Conservation (phyloP, 2,888 invertebrate genomes). For the Camptogramma bilineatum region DNA sequence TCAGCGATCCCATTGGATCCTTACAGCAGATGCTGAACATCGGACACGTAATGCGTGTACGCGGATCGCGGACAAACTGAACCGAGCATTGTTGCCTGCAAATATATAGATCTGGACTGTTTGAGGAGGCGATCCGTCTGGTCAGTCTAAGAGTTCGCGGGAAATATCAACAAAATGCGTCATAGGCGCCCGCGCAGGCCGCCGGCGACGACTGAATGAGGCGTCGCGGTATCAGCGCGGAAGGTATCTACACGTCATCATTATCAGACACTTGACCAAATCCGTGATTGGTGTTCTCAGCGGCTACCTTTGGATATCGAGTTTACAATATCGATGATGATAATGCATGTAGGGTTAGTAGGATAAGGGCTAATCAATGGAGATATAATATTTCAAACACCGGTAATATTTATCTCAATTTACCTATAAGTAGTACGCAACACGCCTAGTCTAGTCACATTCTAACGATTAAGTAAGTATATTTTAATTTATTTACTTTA, state of each 20-base stretch:
- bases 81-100: constrained; percentile 51
- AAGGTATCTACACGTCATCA: constrained; percentile 51
- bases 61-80: constrained; percentile 54
- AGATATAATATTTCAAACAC: background rate
- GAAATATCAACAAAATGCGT: constrained; percentile 63
- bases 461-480: too few species aligned
- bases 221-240: constrained; percentile 50
- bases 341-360: background rate
- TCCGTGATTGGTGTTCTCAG: constrained; percentile 28
- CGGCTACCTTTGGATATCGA: constrained; percentile 2
- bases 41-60: constrained; percentile 47
- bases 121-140: constrained; percentile 56
- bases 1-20: constrained; percentile 47
- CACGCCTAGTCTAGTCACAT: too few species aligned
- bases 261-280: constrained; percentile 49
- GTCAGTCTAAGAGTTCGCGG: constrained; percentile 56
- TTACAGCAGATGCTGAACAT: constrained; percentile 60
- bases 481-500: too few species aligned
- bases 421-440: too few species aligned
- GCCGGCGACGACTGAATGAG: constrained; percentile 41
- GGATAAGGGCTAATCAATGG: background rate
- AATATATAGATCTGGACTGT: constrained; percentile 68
- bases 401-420: too few species aligned
- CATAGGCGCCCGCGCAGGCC: constrained; percentile 53
- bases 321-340: background rate